phyloP scores from a whole-genome alignment of 1,140 invertebrate genomes.

The Homalodisca vitripennis region DNA sequence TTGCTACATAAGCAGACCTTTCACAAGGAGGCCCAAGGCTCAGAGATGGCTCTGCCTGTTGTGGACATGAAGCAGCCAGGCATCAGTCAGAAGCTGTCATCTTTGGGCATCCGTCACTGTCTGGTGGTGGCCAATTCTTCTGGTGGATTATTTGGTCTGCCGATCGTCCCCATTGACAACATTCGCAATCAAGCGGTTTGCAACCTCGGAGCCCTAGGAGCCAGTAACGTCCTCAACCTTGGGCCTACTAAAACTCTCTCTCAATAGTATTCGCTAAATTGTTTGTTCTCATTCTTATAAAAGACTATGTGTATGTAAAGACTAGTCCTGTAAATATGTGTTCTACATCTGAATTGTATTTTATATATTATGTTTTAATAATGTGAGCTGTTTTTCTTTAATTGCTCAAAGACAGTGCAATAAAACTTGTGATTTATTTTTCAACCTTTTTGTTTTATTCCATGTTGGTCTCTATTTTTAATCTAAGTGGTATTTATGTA shows the following conservation, averaged over 20 bases:
- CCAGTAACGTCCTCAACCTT: constrained; percentile 64
- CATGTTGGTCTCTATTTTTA: too few relatives aligned
- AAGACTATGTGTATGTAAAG: too few relatives aligned
- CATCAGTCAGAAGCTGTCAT: constrained; percentile 59
- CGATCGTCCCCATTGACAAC: constrained; percentile 67
- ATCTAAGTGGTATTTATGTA: too few relatives aligned
- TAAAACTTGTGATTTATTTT: too few relatives aligned
- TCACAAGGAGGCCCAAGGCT: constrained; percentile 56
- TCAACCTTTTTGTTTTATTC: too few relatives aligned
- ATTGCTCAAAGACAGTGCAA: too few relatives aligned
- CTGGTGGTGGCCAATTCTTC: constrained; percentile 64
- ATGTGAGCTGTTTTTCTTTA: too few relatives aligned
- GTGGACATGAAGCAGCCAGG: constrained; percentile 67
- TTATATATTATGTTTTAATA: too few relatives aligned
- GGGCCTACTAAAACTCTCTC: constrained; percentile 60
- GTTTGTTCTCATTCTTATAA: too few relatives aligned
- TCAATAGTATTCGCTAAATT: too few relatives aligned
- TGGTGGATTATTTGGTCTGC: constrained; percentile 66
- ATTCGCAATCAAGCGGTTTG: constrained; percentile 58
- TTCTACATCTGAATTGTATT: too few relatives aligned
- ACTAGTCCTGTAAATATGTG: too few relatives aligned
- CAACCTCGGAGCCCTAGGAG: constrained; percentile 61
- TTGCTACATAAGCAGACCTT: constrained; percentile 67
- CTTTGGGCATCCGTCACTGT: constrained; percentile 69
- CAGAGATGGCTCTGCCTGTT: constrained; percentile 67